Conservation (phyloP, 2,113 vertebrate species). For the Heterotis niloticus region DNA sequence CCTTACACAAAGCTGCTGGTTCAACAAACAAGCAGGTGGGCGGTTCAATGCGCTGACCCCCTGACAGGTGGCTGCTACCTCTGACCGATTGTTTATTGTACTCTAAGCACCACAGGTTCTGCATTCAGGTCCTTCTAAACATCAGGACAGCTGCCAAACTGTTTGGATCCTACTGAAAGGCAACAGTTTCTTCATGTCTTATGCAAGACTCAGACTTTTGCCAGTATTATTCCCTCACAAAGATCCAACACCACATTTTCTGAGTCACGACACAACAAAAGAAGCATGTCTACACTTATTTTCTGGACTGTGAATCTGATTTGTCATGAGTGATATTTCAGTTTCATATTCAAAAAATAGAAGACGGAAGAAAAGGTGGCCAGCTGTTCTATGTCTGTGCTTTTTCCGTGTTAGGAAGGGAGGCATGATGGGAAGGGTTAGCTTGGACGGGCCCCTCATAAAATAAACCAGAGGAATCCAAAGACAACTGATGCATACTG, state of each 20-base stretch:
- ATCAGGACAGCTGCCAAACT: too few relatives aligned
- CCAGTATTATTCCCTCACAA: too few relatives aligned
- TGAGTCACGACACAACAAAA: too few relatives aligned
- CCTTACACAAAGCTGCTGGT: not conserved
- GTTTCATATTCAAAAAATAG: slow-evolving; percentile 1
- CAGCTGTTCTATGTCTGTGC: slow-evolving; percentile 14
- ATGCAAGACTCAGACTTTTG: too few relatives aligned
- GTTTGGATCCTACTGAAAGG: too few relatives aligned
- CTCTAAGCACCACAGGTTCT: not conserved
- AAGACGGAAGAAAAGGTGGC: not conserved
- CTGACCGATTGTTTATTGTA: too few relatives aligned
- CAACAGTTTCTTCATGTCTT: too few relatives aligned
- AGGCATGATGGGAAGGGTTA: slow-evolving; percentile 21
- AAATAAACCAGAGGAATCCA: slow-evolving; percentile 17
- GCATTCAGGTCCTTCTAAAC: not conserved
- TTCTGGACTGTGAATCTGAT: not conserved
- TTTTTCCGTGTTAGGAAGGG: slow-evolving; percentile 1
- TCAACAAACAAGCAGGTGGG: not conserved
- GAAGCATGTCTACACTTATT: not conserved
- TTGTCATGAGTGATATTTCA: not conserved
- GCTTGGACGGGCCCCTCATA: slow-evolving; percentile 16
- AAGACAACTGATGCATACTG: slow-evolving; percentile 4
- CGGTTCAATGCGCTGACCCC: not conserved
- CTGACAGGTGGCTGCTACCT: slow-evolving; percentile 5
- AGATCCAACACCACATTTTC: too few relatives aligned